phyloP scores from a whole-genome alignment of 2,888 invertebrate genomes.

The Agriopis aurantiaria region DNA sequence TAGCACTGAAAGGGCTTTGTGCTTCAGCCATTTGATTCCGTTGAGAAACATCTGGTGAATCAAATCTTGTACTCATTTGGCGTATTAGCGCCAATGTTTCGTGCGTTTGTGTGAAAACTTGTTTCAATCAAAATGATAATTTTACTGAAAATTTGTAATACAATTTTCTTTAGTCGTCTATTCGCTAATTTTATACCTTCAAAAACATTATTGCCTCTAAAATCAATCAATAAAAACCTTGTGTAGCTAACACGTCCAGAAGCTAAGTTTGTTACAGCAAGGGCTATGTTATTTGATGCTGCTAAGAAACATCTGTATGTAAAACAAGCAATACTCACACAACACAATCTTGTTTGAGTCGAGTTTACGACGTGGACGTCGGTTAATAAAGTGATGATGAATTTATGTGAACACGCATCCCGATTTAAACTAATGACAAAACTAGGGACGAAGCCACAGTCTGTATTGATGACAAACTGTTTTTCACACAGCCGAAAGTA shows the following conservation, averaged over 20 bases:
- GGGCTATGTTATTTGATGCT: not conserved
- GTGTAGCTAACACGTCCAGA: not conserved
- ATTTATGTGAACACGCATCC: slow-evolving; percentile 3
- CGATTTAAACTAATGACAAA: slow-evolving; percentile 18
- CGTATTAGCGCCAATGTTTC: no score
- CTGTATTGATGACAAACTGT: slow-evolving; percentile 5
- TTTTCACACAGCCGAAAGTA: not conserved
- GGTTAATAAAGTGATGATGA: slow-evolving; percentile 4
- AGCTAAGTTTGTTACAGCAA: not conserved
- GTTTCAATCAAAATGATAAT: no score
- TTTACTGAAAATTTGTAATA: no score
- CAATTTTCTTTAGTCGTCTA: no score
- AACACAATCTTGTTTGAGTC: not conserved
- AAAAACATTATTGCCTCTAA: slow-evolving; percentile 13
- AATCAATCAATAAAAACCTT: slow-evolving; percentile 7
- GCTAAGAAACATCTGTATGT: not conserved
- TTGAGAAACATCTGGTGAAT: slow-evolving; percentile 39
- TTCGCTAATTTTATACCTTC: no score
- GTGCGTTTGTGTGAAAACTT: no score
- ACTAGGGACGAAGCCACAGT: not conserved
- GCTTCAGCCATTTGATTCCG: slow-evolving; percentile 29
- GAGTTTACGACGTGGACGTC: slow-evolving; percentile 10
- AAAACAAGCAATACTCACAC: not conserved
- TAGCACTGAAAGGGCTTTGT: slow-evolving; percentile 52
- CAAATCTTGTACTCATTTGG: no score